Evolutionary conservation across 2,113 vertebrate genomes (phyloP).

Genomic region (Clarias magur): DNA sequence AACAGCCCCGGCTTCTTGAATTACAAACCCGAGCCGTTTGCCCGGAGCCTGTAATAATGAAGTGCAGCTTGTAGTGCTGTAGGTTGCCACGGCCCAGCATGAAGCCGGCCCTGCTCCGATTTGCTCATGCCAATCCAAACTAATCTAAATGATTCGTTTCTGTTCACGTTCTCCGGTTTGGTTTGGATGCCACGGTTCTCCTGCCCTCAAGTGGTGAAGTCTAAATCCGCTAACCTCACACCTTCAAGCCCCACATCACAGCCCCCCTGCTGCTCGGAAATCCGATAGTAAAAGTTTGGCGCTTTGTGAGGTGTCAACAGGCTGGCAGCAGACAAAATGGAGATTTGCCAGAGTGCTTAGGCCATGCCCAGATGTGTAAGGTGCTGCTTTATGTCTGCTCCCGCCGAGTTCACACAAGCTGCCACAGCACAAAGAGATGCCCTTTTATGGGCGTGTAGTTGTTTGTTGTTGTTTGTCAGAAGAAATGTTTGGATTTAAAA

Average conservation of each 20-base stretch:
- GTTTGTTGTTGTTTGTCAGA: too few species aligned
- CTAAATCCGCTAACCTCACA: conserved; percentile 29
- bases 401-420: neutral
- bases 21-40: conserved; percentile 29
- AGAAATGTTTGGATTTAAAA: neutral
- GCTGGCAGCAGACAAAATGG: conserved; percentile 24
- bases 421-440: neutral
- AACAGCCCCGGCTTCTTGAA: conserved; percentile 18
- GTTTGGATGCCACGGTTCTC: conserved; percentile 16
- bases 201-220: conserved; percentile 15
- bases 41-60: conserved; percentile 39
- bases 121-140: conserved; percentile 46
- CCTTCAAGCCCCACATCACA: conserved; percentile 43
- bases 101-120: neutral
- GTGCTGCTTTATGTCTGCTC: neutral
- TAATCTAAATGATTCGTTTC: conserved; percentile 9
- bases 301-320: conserved; percentile 45
- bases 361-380: conserved; percentile 20
- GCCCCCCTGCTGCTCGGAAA: conserved; percentile 21
- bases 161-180: neutral
- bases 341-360: conserved; percentile 14
- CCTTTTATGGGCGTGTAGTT: neutral
- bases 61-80: conserved; percentile 37
- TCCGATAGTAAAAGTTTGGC: conserved; percentile 34
- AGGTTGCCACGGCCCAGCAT: conserved; percentile 24